phyloP scores from a whole-genome alignment of 2,797 vertebrate genomes.

The Vespertilio murinus region DNA sequence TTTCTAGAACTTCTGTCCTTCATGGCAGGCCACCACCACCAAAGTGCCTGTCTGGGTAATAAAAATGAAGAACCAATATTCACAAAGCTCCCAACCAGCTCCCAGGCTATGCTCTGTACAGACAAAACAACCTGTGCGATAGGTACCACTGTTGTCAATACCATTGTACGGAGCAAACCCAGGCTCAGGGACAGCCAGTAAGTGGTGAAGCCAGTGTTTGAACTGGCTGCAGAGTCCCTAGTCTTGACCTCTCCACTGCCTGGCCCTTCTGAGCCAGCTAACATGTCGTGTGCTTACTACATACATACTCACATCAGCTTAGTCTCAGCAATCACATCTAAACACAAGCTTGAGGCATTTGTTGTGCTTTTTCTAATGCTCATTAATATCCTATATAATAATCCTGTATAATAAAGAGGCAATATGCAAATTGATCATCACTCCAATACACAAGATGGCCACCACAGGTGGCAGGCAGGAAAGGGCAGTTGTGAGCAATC shows the following conservation, averaged over 20 bases:
- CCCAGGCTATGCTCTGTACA: not conserved
- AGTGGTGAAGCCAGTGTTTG: not conserved
- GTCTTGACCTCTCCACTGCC: too few relatives aligned
- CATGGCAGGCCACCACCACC: accelerated
- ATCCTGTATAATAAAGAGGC: too few relatives aligned
- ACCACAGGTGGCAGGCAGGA: too few relatives aligned
- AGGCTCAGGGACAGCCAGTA: not conserved
- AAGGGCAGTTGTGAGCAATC: too few relatives aligned
- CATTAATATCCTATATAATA: not conserved
- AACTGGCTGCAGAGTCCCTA: not conserved
- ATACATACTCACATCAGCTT: not conserved
- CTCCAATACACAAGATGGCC: too few relatives aligned
- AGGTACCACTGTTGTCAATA: not conserved
- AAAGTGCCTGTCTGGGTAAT: not conserved
- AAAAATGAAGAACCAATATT: not conserved
- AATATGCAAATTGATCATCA: too few relatives aligned
- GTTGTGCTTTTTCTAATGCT: not conserved
- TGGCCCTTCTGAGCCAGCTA: not conserved
- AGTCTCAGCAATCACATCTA: not conserved
- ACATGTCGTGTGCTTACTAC: not conserved
- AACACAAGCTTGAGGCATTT: not conserved
- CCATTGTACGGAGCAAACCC: not conserved
- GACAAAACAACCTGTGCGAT: not conserved
- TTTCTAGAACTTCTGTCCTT: not conserved
- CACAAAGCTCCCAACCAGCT: not conserved